Conservation (phyloP, 2,113 vertebrate genomes). For the Acanthochromis polyacanthus region DNA sequence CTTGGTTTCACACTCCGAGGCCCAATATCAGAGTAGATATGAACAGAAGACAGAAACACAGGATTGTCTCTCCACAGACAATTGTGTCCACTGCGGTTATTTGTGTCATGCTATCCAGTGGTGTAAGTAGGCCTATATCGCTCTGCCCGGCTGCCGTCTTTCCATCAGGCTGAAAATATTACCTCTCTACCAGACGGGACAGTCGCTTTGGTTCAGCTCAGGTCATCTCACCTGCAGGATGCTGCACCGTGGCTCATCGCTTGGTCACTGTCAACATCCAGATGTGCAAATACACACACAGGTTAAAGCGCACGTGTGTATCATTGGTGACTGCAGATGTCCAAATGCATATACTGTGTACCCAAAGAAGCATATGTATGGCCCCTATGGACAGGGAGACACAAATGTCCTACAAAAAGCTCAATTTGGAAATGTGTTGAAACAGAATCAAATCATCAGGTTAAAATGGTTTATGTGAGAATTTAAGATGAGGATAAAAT, state of each 20-base stretch:
- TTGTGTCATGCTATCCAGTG: slow-evolving; percentile 53
- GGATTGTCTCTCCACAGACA: slow-evolving; percentile 64
- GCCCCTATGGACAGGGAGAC: too few relatives aligned
- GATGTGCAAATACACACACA: slow-evolving; percentile 19
- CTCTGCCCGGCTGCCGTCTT: slow-evolving; percentile 33
- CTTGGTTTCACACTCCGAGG: slow-evolving; percentile 70
- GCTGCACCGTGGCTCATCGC: slow-evolving; percentile 46
- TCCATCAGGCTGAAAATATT: slow-evolving; percentile 48
- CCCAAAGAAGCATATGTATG: neutral
- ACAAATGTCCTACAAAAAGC: too few relatives aligned
- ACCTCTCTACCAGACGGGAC: slow-evolving; percentile 40
- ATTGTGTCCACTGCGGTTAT: slow-evolving; percentile 65
- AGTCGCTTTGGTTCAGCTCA: slow-evolving; percentile 42
- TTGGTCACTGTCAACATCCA: slow-evolving; percentile 56
- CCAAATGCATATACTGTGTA: neutral
- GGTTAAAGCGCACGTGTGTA: slow-evolving; percentile 11
- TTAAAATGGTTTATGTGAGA: neutral
- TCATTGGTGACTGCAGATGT: slow-evolving; percentile 7
- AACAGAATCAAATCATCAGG: neutral
- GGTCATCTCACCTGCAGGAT: slow-evolving; percentile 65
- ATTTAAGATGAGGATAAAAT: neutral
- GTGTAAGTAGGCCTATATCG: slow-evolving; percentile 42
- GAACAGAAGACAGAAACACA: slow-evolving; percentile 71
- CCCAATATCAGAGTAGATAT: slow-evolving; percentile 74
- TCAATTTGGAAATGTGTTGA: too few relatives aligned